Base-by-base conservation (phyloP, 2,797 vertebrate species). In the Syncerus caffer region DNA sequence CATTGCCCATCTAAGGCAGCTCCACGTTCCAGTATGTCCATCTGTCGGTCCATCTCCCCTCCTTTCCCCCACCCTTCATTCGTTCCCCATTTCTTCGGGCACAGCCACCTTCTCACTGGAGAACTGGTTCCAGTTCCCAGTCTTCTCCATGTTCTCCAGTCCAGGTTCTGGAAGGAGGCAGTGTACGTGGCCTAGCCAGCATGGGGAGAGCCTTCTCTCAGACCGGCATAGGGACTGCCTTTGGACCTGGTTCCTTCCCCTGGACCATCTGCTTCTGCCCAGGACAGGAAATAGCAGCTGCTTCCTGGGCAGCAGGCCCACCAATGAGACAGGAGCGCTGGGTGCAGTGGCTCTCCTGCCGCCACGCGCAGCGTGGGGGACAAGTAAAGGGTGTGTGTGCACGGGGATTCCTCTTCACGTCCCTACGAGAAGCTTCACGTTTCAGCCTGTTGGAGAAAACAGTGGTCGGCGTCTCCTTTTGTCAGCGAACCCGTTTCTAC, bases 341-440 rank as follows among this genome's bases (percentile, higher is more conserved):
- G 27, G 13, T 10, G 47, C 5, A 6, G 31, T 0, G 3, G n/a
- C 11, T 60, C 23, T 51, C 25, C 21, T 6, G 25, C 53, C 10
- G 1, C 21, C n/a, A 0, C 3, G 25, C 4, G 21, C 34, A 2
- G 53, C 5, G 2, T n/a, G 7, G n/a, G 74, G 80, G 6, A 23
- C 27, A 3, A 29, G 76, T 8, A 1, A 10, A 42, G 25, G 82
- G 51, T 11, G 0, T 12, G 0, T 9, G 12, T 76, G 29, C 51
- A 21, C 1, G 2, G 27, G 16, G 31, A 11, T 0, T 34, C 85
- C 47, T 7, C 78, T 45, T 31, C 90, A 53, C 16, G 4, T 62
- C 91, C 64, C 14, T 34, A 4, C 27, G 15, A 57, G 64, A 55
- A 12, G 12, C 29, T 50, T 2, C 5, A 21, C n/a, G 3, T 55